Evolutionary conservation across 1,140 invertebrate genomes (phyloP), one percentile per base, ranked within the genome.

Genomic region (Drosophila pallidifrons): DNA sequence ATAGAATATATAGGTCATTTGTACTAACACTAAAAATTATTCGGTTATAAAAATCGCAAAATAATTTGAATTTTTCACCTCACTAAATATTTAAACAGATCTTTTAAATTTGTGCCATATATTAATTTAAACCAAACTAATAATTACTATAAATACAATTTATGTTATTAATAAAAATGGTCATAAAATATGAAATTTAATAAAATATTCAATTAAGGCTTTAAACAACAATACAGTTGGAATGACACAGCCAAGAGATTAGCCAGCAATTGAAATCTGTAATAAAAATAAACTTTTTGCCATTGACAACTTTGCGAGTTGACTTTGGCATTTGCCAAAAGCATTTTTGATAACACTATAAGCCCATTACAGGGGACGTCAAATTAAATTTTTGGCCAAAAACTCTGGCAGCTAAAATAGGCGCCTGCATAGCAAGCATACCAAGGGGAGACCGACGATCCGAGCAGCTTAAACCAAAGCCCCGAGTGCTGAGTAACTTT

Each of bases 401-500:
- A 43, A 47, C 63, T 38, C 4, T 54, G 16, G 28, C 35, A 28
- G 35, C 30, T 20, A 28, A 16, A 43, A 35, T 49, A 49, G 60
- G 51, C 43, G 41, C 30, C 47, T 61, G 35, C 28, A 45, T 43
- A 38, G 51, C 20, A 25, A 4, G 51, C 32, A 49, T 2, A 13
- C 11, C 41, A 13, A 13, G 41, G 41, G 11, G 5, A 25, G 20
- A 25, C 20, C 20, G 41, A 13, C 41, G 11, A 43, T 43, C 41
- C 41, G n/a, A 43, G n/a, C 3, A 57, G 68, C 63, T 66, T 25
- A 59, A 66, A 59, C 52, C 46, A 73, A 73, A 58, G 16, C 28
- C 16, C n/a, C 8, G 25, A 52, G 59, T 25, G 46, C 49, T 38
- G 61, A 30, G 47, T 13, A 82, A 81, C 79, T 75, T 72, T 69